Conservation (phyloP, 2,888 invertebrate species). For the Drosophila diplacantha region DNA sequence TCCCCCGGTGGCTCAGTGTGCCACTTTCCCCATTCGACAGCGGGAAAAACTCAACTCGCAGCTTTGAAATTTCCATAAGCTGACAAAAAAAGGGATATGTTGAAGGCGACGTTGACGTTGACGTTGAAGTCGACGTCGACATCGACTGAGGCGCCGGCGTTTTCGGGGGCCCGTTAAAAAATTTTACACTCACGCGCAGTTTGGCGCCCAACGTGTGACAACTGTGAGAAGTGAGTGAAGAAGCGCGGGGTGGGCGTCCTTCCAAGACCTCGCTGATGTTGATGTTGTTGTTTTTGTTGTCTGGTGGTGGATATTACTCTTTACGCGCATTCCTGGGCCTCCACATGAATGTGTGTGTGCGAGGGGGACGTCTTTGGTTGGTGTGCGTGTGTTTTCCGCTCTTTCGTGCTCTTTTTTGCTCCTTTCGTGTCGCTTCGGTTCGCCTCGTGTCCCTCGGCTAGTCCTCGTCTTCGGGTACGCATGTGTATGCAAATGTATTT, state of each 20-base stretch:
- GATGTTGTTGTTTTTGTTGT: conserved; percentile 37
- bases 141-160: conserved; percentile 25
- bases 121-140: too few species aligned
- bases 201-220: conserved; percentile 65
- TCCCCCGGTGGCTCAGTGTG: conserved; percentile 26
- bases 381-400: conserved; percentile 46
- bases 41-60: conserved; percentile 69
- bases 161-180: conserved; percentile 57
- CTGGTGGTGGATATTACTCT: conserved; percentile 69
- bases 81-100: conserved; percentile 46
- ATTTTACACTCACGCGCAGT: conserved; percentile 69
- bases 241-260: conserved; percentile 51
- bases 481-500: conserved; percentile 70
- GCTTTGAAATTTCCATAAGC: conserved; percentile 67
- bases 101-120: conserved; percentile 28
- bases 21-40: conserved; percentile 23
- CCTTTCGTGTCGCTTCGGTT: conserved; percentile 32
- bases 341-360: conserved; percentile 56
- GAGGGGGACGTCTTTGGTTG: conserved; percentile 36
- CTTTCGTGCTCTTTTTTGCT: conserved; percentile 58
- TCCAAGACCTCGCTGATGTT: conserved; percentile 16
- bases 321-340: conserved; percentile 61
- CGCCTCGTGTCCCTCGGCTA: conserved; percentile 49
- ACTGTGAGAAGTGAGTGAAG: conserved; percentile 49
- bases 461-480: conserved; percentile 50